Conservation (phyloP, 2,888 invertebrate species). For the Protonemura montana region DNA sequence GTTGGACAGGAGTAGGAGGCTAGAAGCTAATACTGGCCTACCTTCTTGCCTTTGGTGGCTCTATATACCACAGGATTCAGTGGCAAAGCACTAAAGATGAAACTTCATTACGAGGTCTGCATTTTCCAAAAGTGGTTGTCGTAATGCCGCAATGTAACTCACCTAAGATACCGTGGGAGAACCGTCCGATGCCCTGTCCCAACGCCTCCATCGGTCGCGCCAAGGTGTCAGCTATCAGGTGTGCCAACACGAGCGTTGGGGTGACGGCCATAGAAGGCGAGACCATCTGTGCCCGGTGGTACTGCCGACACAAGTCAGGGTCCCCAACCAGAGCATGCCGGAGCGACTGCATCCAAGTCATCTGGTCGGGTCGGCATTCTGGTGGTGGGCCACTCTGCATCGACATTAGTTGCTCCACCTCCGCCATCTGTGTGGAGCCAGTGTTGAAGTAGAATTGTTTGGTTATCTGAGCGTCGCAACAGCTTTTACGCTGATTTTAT, state of each 20-base stretch:
- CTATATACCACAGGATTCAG: no score
- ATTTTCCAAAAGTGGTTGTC: no score
- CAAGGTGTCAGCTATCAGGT: conserved; percentile 2
- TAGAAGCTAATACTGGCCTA: no score
- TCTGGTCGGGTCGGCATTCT: background rate
- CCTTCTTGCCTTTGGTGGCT: no score
- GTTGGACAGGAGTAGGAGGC: no score
- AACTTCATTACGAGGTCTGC: no score
- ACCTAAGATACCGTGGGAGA: conserved; percentile 33
- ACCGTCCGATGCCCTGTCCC: conserved; percentile 37
- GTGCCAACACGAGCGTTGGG: conserved; percentile 38
- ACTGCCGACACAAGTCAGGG: background rate
- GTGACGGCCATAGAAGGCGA: conserved; percentile 24
- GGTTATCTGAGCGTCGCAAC: no score
- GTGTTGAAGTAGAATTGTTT: no score
- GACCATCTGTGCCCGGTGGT: conserved; percentile 27
- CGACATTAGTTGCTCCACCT: background rate
- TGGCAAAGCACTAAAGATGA: no score
- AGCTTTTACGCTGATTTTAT: no score
- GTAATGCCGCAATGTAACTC: background rate
- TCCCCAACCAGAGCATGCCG: background rate
- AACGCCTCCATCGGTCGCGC: conserved; percentile 33
- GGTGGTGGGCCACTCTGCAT: background rate
- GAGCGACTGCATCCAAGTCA: background rate
- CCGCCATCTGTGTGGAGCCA: conserved; percentile 10